Evolutionary conservation across 1,140 invertebrate species (phyloP).

Genomic region (Temnothorax curvispinosus): DNA sequence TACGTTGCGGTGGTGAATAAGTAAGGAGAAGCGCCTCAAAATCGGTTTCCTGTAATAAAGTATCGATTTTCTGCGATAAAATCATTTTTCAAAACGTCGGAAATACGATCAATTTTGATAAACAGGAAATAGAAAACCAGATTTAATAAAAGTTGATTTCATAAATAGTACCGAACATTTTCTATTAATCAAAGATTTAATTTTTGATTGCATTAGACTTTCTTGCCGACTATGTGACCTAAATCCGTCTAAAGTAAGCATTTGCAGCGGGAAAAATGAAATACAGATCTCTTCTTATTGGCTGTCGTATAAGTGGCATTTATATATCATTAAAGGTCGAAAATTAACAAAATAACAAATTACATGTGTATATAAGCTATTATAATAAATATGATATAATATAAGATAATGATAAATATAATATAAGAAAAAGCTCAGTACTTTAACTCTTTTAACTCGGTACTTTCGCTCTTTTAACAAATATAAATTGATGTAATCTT

Average conservation of each 20-base stretch:
- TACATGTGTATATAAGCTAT: no score
- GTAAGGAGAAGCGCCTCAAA: background rate
- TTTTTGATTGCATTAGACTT: background rate
- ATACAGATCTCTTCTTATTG: background rate
- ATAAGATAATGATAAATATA: no score
- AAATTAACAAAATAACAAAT: background rate
- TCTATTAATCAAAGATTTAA: background rate
- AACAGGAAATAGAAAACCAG: constrained; percentile 5
- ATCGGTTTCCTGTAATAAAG: background rate
- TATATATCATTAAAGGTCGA: background rate
- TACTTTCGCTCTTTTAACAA: no score
- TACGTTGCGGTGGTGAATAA: background rate
- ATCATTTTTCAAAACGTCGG: background rate
- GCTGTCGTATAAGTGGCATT: background rate
- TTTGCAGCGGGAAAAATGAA: background rate
- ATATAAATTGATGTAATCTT: no score
- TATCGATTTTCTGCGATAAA: constrained; percentile 14
- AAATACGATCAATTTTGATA: constrained; percentile 3
- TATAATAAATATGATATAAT: no score
- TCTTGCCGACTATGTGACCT: background rate
- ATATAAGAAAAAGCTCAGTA: no score
- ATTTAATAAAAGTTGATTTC: background rate
- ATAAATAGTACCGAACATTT: background rate
- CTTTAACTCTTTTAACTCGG: no score
- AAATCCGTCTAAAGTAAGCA: background rate